Conservation (phyloP, 2,797 vertebrate species). For the Hippocampus kuda region DNA sequence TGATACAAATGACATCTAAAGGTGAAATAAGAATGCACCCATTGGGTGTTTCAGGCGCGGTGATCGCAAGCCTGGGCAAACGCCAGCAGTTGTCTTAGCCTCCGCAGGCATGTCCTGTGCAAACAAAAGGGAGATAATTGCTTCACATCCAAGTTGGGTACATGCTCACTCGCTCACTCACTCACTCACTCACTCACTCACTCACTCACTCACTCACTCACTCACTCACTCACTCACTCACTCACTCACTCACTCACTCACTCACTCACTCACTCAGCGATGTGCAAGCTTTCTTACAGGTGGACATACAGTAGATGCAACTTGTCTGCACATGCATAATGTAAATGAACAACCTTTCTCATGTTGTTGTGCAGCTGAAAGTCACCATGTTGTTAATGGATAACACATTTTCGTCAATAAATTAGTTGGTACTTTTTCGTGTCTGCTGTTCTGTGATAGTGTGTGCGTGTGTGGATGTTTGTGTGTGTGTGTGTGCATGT, state of each 20-base stretch:
- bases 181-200: slow-evolving; percentile 18
- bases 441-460: slow-evolving; percentile 24
- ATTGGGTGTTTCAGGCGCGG: slow-evolving; percentile 65
- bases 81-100: slow-evolving; percentile 73
- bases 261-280: slow-evolving; percentile 12
- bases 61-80: slow-evolving; percentile 67
- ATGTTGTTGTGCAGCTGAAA: not conserved
- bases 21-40: slow-evolving; percentile 67
- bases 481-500: not conserved
- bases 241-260: too few species aligned
- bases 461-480: not conserved
- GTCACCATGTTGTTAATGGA: not conserved
- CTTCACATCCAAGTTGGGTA: slow-evolving; percentile 43
- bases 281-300: not conserved
- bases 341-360: slow-evolving; percentile 31
- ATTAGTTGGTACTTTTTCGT: slow-evolving; percentile 27
- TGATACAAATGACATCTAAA: slow-evolving; percentile 52
- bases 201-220: slow-evolving; percentile 37
- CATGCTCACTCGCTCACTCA: slow-evolving; percentile 37
- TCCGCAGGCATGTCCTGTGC: slow-evolving; percentile 73
- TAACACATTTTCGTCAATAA: not conserved
- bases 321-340: slow-evolving; percentile 19
- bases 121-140: slow-evolving; percentile 70
- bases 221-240: slow-evolving; percentile 35
- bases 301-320: slow-evolving; percentile 19